Evolutionary conservation across 2,888 invertebrate genomes (phyloP), one percentile per base, ranked within the genome.

Genomic region (Drosophila flavopinicola): DNA sequence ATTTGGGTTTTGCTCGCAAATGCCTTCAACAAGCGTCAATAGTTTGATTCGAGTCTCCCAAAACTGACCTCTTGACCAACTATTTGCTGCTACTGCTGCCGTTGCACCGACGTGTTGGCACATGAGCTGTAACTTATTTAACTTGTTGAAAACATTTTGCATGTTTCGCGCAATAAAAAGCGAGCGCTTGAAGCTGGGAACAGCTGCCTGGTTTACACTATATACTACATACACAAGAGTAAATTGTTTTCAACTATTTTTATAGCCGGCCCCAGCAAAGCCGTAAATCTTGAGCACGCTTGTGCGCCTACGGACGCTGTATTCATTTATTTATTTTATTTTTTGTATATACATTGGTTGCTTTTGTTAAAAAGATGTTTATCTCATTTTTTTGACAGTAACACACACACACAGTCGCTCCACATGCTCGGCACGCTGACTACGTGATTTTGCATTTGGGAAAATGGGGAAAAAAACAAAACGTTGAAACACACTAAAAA

Each of bases 221-320:
- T 30, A 17, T 20, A 24, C 11, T 11, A 20, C 20, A 11, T n/a
- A 29, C 35, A 41, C 54, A 42, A 29, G 42, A 75, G 35, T 41
- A 64, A 75, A 75, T 71, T 70, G 53, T 66, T 76, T 68, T 61
- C 17, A 59, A 74, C 78, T 77, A 74, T 67, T 73, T 77, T 74
- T 74, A 77, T 74, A 38, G 58, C 58, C 39, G 59, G 30, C 68
- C 49, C 56, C 33, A 51, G 27, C 42, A 58, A 42, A 52, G 66
- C 49, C 69, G 74, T 77, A 73, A 73, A 74, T 73, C 77, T 73
- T 68, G 17, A 66, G 66, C 66, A 49, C 65, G 66, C 59, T 58
- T 54, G 58, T 58, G 59, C 65, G 66, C 47, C 60, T 48, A 39
- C 60, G 29, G 29, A 66, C 66, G 42, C 38, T 30, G 41, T 17